Evolutionary conservation across 1,140 invertebrate genomes (phyloP), one percentile per base, ranked within the genome.

Genomic region (Ganaspis sp.): DNA sequence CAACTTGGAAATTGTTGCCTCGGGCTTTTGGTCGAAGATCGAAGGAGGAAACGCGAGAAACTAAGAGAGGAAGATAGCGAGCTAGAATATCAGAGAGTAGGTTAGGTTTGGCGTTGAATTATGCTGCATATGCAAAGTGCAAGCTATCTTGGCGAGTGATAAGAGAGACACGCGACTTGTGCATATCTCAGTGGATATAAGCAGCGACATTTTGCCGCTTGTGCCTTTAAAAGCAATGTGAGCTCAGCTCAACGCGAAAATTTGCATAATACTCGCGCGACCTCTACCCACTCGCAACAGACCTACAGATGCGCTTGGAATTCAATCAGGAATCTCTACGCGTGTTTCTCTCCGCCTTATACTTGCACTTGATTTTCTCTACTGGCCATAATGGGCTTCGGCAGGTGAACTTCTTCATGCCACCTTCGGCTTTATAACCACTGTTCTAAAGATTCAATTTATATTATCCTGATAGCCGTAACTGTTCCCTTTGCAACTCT

Each of bases 111-210:
- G 74, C 81, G 82, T 88, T 89, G 87, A 90, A 88, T 90, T 88
- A 89, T 89, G 86, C 87, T 84, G 85, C 84, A 87, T 88, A 90
- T 90, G 89, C 87, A 90, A 89, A 90, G 86, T 83, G 85, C 87
- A 81, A 88, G 87, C 86, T 90, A 88, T 89, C 89, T 87, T 84
- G 82, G 77, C 84, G 70, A 87, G 84, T 88, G 89, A 89, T 90
- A 90, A 90, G 88, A 77, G 83, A 87, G 87, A 89, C 87, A 90
- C 87, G 88, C 87, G 87, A 90, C 84, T 85, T 81, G 84, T 72
- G 85, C 87, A 88, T 89, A 87, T 89, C 87, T 85, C 87, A 83
- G 79, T 45, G 71, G 38, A 42, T 77, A 79, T 80, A 83, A 82
- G 76, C 76, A 80, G 70, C 76, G 78, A 82, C 81, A 82, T 77